These are phyloP conservation scores for Phylloscopus collybita DNA, from an alignment of 2,797 vertebrate genomes.

Conservation along the genomic window DNA sequence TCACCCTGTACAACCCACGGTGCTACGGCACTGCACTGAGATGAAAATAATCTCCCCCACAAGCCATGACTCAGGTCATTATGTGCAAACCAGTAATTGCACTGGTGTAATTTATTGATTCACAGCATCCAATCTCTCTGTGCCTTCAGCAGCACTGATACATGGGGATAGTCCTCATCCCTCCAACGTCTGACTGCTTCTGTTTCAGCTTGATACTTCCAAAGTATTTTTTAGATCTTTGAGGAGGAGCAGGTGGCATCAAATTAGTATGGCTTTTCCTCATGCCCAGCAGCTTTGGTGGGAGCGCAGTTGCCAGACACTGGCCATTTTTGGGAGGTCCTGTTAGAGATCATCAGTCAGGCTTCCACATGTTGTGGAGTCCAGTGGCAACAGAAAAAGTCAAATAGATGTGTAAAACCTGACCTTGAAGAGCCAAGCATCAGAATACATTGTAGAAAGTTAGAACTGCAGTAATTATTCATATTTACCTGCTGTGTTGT, in stretches of 20 bases:
- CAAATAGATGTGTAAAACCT: neutral
- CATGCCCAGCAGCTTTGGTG: neutral
- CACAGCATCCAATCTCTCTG: neutral
- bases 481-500: neutral
- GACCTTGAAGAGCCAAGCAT: neutral
- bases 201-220: neutral
- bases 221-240: neutral
- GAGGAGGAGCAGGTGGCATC: neutral
- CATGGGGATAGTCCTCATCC: neutral
- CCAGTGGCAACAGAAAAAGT: neutral
- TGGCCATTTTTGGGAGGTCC: neutral
- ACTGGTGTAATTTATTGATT: neutral
- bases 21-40: neutral
- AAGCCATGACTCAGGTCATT: constrained; percentile 20
- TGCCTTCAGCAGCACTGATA: neutral
- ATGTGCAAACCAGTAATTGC: constrained; percentile 14
- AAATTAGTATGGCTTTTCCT: neutral
- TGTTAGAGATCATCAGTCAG: neutral
- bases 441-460: neutral
- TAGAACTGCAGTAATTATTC: neutral
- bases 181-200: neutral
- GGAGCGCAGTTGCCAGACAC: neutral
- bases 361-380: neutral
- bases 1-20: neutral
- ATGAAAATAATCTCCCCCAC: neutral